A percentile compares a stretch with the other conserved stretches of the same genome.
These are phyloP conservation scores for Camponotus pennsylvanicus DNA, from an alignment of 1,140 invertebrate genomes.

Conservation along the genomic window DNA sequence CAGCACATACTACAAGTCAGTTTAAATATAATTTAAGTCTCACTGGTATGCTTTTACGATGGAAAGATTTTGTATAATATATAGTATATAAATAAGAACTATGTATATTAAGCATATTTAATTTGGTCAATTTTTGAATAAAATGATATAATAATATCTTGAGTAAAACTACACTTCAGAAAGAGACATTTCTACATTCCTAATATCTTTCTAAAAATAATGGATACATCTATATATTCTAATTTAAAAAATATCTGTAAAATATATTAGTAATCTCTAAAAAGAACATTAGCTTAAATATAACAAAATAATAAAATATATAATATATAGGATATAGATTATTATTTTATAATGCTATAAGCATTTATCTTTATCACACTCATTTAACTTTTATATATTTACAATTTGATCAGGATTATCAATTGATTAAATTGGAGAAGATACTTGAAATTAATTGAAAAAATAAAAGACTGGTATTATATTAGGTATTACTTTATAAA, in stretches of 20 bases:
- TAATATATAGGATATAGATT: slow-evolving; percentile 32
- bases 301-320: slow-evolving; percentile 38
- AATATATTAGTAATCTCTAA: slow-evolving; percentile 42
- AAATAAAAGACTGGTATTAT: not conserved
- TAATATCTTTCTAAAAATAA: slow-evolving; percentile 47
- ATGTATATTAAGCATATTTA: slow-evolving; percentile 12
- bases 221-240: slow-evolving; percentile 6
- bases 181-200: slow-evolving; percentile 24
- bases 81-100: slow-evolving; percentile 20
- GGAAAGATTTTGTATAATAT: not conserved
- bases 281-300: slow-evolving; percentile 48
- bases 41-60: not conserved
- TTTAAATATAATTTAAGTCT: slow-evolving; percentile 33
- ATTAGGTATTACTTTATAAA: not conserved
- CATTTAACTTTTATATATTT: slow-evolving; percentile 33
- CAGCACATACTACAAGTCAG: slow-evolving; percentile 2
- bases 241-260: slow-evolving; percentile 37
- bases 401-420: slow-evolving; percentile 23
- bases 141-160: not conserved
- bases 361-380: slow-evolving; percentile 32
- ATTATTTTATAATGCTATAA: slow-evolving; percentile 30
- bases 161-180: slow-evolving; percentile 18
- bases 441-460: not conserved
- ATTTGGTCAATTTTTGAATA: slow-evolving; percentile 25
- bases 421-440: slow-evolving; percentile 17